phyloP scores from a whole-genome alignment of 2,113 vertebrate genomes.

The Crotalus tigris region DNA sequence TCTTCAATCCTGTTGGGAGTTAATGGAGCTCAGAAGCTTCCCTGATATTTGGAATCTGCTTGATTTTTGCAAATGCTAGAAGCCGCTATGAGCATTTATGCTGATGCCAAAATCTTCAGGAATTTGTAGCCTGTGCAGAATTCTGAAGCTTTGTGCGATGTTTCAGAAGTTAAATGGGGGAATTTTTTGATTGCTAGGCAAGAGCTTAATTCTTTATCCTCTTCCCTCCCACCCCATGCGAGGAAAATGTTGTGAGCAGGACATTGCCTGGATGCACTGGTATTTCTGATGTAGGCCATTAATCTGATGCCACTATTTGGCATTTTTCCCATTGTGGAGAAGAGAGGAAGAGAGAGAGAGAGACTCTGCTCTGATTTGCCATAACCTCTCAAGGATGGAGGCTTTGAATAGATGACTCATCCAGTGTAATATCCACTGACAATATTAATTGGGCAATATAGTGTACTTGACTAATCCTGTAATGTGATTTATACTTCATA shows the following conservation, averaged over 20 bases:
- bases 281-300: not conserved
- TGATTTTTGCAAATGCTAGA: not conserved
- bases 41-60: not conserved
- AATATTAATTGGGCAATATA: not conserved
- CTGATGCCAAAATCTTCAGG: not conserved
- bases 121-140: not conserved
- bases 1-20: not conserved
- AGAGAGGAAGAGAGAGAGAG: not conserved
- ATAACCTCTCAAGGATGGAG: not conserved
- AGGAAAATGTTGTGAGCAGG: not conserved
- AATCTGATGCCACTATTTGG: not conserved
- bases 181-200: not conserved
- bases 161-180: not conserved
- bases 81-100: not conserved
- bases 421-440: not conserved
- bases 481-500: not conserved
- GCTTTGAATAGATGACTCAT: not conserved
- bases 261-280: not conserved
- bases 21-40: not conserved
- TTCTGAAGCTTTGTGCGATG: not conserved
- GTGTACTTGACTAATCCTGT: not conserved
- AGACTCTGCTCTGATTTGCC: not conserved
- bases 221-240: not conserved
- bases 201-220: not conserved
- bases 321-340: not conserved